A percentile compares a stretch with the other conserved stretches of the same genome.
Evolutionary conservation across 2,797 vertebrate species (phyloP).

Genomic region (Morus bassanus): DNA sequence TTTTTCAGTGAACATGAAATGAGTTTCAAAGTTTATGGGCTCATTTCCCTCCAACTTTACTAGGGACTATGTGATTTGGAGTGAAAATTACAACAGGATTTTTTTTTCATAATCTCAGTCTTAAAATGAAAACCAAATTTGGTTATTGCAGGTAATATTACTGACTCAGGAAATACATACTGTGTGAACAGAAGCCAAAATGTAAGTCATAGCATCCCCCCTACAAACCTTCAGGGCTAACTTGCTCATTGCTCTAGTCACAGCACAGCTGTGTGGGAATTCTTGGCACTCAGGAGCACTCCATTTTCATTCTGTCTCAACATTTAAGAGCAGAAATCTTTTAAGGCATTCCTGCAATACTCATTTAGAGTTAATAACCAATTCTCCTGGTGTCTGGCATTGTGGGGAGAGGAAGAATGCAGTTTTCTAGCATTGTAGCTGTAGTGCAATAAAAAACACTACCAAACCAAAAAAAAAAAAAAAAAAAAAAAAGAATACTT

Average conservation of each 20-base stretch:
- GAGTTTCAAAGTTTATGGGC: constrained; percentile 6
- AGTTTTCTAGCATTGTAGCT: not conserved
- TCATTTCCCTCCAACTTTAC: not conserved
- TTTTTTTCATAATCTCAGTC: not conserved
- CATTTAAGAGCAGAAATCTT: not conserved
- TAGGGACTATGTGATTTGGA: not conserved
- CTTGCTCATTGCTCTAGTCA: not conserved
- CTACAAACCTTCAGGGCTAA: not conserved
- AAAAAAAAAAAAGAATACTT: not conserved
- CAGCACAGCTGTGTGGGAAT: constrained; percentile 21
- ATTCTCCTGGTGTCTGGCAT: not conserved
- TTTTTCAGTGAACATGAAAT: constrained; percentile 12
- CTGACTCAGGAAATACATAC: not conserved
- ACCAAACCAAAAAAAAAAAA: not conserved
- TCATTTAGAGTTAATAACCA: not conserved
- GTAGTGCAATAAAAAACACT: not conserved
- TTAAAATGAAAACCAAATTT: not conserved
- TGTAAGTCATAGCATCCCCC: not conserved
- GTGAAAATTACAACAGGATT: not conserved
- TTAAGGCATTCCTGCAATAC: not conserved
- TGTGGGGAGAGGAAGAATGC: not conserved
- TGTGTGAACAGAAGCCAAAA: not conserved
- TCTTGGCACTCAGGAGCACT: not conserved
- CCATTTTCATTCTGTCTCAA: not conserved
- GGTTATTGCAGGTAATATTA: not conserved